Percentiles rank a stretch among this genome's conserved stretches.
phyloP scores from a whole-genome alignment of 2,113 vertebrate genomes.

The Pithys albifrons region DNA sequence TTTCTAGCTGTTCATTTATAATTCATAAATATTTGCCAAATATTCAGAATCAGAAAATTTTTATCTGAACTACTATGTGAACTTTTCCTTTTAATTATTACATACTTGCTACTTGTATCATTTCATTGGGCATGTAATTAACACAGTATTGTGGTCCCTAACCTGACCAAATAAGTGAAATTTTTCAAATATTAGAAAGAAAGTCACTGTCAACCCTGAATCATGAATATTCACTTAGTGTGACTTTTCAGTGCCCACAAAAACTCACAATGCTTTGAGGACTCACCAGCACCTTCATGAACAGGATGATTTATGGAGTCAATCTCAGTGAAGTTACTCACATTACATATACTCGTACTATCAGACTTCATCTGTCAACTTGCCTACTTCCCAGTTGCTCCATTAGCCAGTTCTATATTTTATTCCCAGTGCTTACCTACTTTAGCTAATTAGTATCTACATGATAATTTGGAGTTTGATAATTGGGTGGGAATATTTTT shows the following conservation, averaged over 20 bases:
- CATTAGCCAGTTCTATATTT: neutral
- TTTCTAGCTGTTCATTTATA: constrained; percentile 62
- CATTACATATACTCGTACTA: neutral
- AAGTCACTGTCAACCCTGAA: neutral
- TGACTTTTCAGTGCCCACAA: neutral
- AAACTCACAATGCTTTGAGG: neutral
- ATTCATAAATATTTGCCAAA: constrained; percentile 69
- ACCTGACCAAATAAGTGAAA: neutral
- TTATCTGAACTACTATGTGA: constrained; percentile 31
- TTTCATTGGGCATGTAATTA: constrained; percentile 42
- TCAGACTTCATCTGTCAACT: neutral
- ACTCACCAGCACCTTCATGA: neutral
- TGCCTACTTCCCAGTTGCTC: neutral
- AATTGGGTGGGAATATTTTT: neutral
- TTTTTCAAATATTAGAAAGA: neutral
- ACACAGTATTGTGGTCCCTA: neutral
- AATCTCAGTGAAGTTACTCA: neutral
- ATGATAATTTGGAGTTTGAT: neutral
- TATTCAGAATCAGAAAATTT: constrained; percentile 33
- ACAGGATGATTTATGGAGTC: neutral
- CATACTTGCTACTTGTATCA: constrained; percentile 3
- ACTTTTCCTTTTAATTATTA: constrained; percentile 47
- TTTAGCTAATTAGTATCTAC: neutral
- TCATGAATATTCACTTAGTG: neutral
- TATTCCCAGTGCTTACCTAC: neutral